phyloP scores from a whole-genome alignment of 2,888 invertebrate species.

The Phengaris arion region DNA sequence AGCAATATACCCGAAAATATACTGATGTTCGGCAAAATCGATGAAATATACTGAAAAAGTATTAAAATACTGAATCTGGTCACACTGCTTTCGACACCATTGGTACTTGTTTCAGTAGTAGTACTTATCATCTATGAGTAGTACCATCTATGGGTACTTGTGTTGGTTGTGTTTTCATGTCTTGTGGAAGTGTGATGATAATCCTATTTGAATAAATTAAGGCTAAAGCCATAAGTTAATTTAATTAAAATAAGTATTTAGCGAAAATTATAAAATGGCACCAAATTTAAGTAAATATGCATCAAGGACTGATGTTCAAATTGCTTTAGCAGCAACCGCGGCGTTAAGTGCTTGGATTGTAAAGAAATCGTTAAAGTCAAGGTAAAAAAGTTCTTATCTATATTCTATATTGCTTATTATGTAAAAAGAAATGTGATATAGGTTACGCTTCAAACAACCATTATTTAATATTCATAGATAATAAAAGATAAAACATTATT shows the following conservation, averaged over 20 bases:
- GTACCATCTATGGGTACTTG: too few relatives aligned
- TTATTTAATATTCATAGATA: neutral
- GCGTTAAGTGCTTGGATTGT: slow-evolving; percentile 80
- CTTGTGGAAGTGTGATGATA: neutral
- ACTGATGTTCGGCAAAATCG: too few relatives aligned
- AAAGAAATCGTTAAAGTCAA: slow-evolving; percentile 76
- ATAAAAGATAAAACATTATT: neutral
- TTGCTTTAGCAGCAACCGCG: slow-evolving; percentile 83
- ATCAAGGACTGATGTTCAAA: slow-evolving; percentile 81
- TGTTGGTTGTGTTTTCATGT: neutral
- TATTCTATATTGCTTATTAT: neutral
- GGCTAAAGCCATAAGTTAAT: slow-evolving; percentile 4
- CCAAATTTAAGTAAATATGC: slow-evolving; percentile 87
- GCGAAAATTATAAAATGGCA: slow-evolving; percentile 77
- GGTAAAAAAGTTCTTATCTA: slow-evolving; percentile 61
- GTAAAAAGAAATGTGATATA: neutral
- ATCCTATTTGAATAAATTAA: slow-evolving; percentile 3
- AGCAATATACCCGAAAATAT: too few relatives aligned
- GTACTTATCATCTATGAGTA: too few relatives aligned
- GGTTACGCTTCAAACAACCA: neutral
- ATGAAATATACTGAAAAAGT: too few relatives aligned
- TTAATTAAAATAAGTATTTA: neutral
- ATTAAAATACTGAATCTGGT: too few relatives aligned
- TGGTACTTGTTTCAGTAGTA: too few relatives aligned
- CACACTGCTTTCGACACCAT: too few relatives aligned